phyloP scores from a whole-genome alignment of 2,797 vertebrate species.

The Masticophis lateralis region DNA sequence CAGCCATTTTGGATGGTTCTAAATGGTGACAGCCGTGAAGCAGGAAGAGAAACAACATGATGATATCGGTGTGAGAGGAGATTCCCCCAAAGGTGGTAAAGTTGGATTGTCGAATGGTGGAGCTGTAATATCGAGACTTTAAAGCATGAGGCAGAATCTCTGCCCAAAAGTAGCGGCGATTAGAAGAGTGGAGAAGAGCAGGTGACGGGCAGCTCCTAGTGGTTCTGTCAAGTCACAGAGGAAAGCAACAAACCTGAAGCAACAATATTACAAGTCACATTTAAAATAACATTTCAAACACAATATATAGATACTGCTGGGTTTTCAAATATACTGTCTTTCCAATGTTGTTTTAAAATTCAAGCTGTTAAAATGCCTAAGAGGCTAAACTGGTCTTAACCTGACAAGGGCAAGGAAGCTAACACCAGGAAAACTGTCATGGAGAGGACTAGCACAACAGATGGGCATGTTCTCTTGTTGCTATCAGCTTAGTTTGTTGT shows the following conservation, averaged over 20 bases:
- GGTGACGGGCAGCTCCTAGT: neutral
- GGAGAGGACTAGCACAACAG: neutral
- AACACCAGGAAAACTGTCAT: neutral
- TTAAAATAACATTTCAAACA: neutral
- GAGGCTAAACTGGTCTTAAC: neutral
- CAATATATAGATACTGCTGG: neutral
- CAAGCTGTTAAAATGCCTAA: neutral
- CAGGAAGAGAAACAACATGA: too few species aligned
- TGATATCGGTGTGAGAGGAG: too few species aligned
- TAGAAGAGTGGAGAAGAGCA: too few species aligned
- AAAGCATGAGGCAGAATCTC: too few species aligned
- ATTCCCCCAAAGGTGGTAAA: too few species aligned
- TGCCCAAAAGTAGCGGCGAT: too few species aligned
- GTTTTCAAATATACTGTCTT: neutral
- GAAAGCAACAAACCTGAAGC: neutral
- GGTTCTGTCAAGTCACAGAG: neutral
- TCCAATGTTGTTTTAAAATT: neutral
- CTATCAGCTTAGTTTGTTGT: neutral
- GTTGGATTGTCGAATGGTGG: too few species aligned
- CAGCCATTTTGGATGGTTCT: too few species aligned
- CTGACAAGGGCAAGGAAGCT: neutral
- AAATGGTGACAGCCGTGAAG: too few species aligned
- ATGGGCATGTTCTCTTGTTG: neutral
- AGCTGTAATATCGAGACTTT: too few species aligned
- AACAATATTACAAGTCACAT: neutral